Conservation (phyloP, 2,888 invertebrate genomes). For the Lasioglossum malachurum region DNA sequence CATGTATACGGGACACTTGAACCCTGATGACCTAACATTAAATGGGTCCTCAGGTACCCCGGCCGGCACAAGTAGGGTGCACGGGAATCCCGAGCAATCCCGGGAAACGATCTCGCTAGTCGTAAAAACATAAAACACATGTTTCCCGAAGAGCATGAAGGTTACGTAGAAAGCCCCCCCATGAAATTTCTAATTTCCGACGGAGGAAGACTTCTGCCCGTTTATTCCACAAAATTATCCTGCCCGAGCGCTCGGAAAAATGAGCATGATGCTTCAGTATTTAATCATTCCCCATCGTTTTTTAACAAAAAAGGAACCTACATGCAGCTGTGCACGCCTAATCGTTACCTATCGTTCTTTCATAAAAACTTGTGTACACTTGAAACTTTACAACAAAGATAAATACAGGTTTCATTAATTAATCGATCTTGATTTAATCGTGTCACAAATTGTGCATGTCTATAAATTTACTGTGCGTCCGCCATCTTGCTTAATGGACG, state of each 20-base stretch:
- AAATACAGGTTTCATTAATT: no score
- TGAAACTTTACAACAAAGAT: no score
- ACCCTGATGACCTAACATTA: conserved; percentile 4
- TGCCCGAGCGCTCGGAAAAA: not conserved
- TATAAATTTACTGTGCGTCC: no score
- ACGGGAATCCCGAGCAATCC: conserved; percentile 14
- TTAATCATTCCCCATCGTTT: not conserved
- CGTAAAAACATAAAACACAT: conserved; percentile 17
- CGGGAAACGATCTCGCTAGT: conserved; percentile 8
- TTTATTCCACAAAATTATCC: not conserved
- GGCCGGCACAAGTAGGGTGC: not conserved
- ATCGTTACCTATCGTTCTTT: not conserved
- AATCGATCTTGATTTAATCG: not conserved
- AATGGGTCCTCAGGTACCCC: not conserved
- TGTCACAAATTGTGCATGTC: no score
- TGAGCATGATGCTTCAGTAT: not conserved
- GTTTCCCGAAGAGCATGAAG: conserved; percentile 1
- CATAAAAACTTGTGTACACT: not conserved
- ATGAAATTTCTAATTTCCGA: conserved; percentile 12
- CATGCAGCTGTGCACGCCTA: not conserved
- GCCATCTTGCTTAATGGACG: not conserved
- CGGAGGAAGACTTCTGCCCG: not conserved
- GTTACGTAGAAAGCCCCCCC: not conserved
- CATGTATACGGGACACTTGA: not conserved
- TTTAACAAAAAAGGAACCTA: not conserved